Percentiles rank a stretch among this genome's conserved stretches.
These are phyloP conservation scores for Gymnocypris eckloni DNA, from an alignment of 2,797 vertebrate species.

Conservation along the genomic window DNA sequence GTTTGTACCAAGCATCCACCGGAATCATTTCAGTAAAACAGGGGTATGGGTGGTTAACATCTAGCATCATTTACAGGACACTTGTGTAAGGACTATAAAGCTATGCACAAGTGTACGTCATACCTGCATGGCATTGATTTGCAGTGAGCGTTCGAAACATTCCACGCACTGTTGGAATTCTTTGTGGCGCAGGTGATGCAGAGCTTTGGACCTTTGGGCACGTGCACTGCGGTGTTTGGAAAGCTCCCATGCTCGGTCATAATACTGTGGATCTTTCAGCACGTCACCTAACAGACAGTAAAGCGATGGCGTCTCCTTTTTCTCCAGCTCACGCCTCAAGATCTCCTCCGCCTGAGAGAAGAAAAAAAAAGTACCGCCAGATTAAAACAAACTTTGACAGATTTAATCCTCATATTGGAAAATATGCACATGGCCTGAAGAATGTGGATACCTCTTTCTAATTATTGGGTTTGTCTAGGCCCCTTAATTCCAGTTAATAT, in stretches of 20 bases:
- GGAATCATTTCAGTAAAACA: not conserved
- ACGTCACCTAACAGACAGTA: slow-evolving; percentile 95
- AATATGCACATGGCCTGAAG: not conserved
- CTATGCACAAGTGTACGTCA: not conserved
- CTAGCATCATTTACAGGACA: not conserved
- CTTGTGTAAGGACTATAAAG: slow-evolving; percentile 2
- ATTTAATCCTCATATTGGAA: slow-evolving; percentile 6
- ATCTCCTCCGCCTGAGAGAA: slow-evolving; percentile 90
- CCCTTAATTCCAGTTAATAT: slow-evolving; percentile 21
- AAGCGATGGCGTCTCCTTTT: slow-evolving; percentile 86
- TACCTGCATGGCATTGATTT: slow-evolving; percentile 93
- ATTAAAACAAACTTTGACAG: slow-evolving; percentile 6
- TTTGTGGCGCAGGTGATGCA: slow-evolving; percentile 86
- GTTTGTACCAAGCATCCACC: not conserved
- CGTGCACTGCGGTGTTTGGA: slow-evolving; percentile 87
- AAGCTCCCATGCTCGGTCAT: slow-evolving; percentile 92
- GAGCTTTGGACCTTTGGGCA: slow-evolving; percentile 92
- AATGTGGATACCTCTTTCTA: not conserved
- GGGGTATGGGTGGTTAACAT: not conserved
- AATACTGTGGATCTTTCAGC: slow-evolving; percentile 86
- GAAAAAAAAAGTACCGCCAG: not conserved
- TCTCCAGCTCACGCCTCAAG: slow-evolving; percentile 87
- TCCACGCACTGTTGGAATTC: slow-evolving; percentile 86
- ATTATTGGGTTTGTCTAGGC: not conserved
- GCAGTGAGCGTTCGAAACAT: slow-evolving; percentile 90